These are phyloP conservation scores for Leptatherina wallacei DNA, from an alignment of 2,797 vertebrate species.

Conservation along the genomic window DNA sequence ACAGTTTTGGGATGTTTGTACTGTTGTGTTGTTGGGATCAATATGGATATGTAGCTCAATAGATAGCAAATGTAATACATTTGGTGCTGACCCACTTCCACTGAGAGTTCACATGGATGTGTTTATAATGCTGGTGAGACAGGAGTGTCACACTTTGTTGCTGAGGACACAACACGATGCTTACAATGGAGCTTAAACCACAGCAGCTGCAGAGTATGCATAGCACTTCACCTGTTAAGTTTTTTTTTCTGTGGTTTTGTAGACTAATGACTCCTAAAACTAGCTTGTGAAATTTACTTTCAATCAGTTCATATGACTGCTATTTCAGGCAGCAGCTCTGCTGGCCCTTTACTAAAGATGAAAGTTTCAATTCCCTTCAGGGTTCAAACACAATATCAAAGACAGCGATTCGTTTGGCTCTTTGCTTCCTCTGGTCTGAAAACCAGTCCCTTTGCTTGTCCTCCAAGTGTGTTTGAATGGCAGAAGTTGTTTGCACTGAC, in stretches of 20 bases:
- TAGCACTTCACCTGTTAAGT: neutral
- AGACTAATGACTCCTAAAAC: neutral
- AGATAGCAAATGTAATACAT: conserved; percentile 26
- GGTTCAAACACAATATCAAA: neutral
- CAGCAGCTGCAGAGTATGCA: neutral
- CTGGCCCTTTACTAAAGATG: neutral
- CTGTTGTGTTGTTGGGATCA: conserved; percentile 36
- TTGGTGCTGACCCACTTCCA: conserved; percentile 62
- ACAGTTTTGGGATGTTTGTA: neutral
- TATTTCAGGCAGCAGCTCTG: neutral
- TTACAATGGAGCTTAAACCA: conserved; percentile 4
- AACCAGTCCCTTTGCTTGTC: conserved; percentile 16
- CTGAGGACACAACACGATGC: conserved; percentile 5
- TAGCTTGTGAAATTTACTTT: neutral
- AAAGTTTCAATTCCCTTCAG: neutral
- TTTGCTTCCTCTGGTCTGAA: conserved; percentile 24
- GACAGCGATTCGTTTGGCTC: neutral
- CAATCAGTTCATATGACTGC: neutral
- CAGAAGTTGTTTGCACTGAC: conserved; percentile 54
- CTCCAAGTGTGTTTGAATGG: conserved; percentile 31
- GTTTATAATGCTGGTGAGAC: conserved; percentile 32
- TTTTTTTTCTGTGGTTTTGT: neutral
- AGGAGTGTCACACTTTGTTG: conserved; percentile 8
- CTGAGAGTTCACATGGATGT: conserved; percentile 19
- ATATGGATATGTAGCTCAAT: conserved; percentile 34